A percentile compares a stretch with the other conserved stretches of the same genome.
phyloP scores from a whole-genome alignment of 2,797 vertebrate genomes.

The Hybognathus amarus region DNA sequence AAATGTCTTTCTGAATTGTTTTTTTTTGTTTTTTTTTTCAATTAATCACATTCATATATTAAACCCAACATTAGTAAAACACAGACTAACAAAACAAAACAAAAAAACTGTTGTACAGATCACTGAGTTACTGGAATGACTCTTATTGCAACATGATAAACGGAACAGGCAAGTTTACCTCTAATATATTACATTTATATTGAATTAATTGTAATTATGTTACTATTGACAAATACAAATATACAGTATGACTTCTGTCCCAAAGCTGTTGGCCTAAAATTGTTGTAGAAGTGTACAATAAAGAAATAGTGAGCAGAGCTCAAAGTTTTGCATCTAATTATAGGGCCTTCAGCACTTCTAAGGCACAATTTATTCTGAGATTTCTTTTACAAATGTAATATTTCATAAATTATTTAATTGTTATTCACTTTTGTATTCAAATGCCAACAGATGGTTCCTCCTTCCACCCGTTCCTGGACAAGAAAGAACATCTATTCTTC shows the following conservation, averaged over 20 bases:
- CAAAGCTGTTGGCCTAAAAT: not conserved
- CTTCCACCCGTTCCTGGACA: slow-evolving; percentile 87
- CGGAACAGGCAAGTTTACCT: slow-evolving; percentile 85
- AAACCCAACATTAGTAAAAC: not conserved
- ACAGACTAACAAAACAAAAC: not conserved
- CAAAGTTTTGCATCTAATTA: not conserved
- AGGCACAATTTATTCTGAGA: not conserved
- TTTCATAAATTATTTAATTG: not conserved
- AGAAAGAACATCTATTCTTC: slow-evolving; percentile 79
- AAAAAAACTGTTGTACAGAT: slow-evolving; percentile 60
- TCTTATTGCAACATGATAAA: slow-evolving; percentile 89
- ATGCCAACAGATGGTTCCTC: slow-evolving; percentile 84
- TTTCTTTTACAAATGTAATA: not conserved
- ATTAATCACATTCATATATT: not conserved
- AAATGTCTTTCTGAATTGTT: not conserved
- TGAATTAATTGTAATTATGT: not conserved
- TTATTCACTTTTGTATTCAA: slow-evolving; percentile 2
- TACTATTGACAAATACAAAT: not conserved
- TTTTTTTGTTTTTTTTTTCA: no score
- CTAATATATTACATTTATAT: not conserved
- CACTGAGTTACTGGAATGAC: slow-evolving; percentile 79
- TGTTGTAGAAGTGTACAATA: not conserved
- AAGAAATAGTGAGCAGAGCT: not conserved
- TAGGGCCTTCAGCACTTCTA: not conserved
- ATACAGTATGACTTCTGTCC: not conserved